Conservation (phyloP, 2,888 invertebrate species). For the Drosophila conformis region DNA sequence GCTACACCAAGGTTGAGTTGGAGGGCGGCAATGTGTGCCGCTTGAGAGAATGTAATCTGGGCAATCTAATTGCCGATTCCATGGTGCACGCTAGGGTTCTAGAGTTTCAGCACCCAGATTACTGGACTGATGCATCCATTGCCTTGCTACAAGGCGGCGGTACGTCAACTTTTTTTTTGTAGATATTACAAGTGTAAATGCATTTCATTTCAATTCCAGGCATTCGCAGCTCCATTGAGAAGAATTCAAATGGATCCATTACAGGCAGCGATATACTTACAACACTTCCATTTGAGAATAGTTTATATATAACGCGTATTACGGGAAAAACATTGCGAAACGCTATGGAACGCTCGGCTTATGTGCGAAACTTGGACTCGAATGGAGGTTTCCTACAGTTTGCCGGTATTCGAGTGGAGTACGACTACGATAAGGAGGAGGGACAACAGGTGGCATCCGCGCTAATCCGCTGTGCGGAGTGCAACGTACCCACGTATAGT, state of each 20-base stretch:
- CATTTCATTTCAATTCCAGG: conserved; percentile 53
- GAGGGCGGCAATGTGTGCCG: conserved; percentile 89
- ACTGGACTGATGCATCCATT: conserved; percentile 92
- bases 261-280: conserved; percentile 90
- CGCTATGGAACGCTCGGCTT: conserved; percentile 90
- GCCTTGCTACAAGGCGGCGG: conserved; percentile 92
- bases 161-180: background rate
- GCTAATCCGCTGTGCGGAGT: conserved; percentile 89
- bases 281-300: conserved; percentile 92
- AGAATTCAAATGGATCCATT: conserved; percentile 86
- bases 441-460: conserved; percentile 89
- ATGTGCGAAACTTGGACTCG: conserved; percentile 84
- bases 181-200: background rate
- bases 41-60: conserved; percentile 92
- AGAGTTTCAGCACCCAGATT: conserved; percentile 76
- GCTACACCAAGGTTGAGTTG: conserved; percentile 89
- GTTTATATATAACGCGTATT: conserved; percentile 88
- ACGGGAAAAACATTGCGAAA: conserved; percentile 88
- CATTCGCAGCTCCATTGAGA: conserved; percentile 89
- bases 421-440: conserved; percentile 87
- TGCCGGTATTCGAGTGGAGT: conserved; percentile 91
- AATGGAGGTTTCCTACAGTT: conserved; percentile 93
- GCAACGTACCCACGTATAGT: conserved; percentile 87
- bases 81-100: conserved; percentile 87
- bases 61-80: conserved; percentile 92